Evolutionary conservation across 2,113 vertebrate genomes (phyloP), one percentile per base, ranked within the genome.

Genomic region (Heterocephalus glaber): DNA sequence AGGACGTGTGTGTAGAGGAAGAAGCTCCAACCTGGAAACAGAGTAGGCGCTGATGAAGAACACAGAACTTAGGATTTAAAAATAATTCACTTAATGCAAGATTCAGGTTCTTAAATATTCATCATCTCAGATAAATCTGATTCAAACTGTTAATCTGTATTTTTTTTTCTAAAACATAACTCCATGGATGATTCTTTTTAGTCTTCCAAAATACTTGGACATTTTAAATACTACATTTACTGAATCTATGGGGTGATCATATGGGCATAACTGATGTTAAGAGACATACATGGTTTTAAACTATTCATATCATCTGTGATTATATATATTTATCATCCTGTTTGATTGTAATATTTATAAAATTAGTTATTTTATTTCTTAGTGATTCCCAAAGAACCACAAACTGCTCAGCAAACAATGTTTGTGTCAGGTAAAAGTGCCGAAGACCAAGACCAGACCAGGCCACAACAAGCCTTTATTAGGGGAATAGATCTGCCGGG

Each of bases 371-470:
- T 76, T 6, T 19, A 70, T 66, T 92, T 11, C n/a, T 82, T 76
- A 89, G 24, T 83, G 77, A 95, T 94, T 95, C 41, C n/a, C 24
- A 70, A 72, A 93, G 38, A 90, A 5, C 22, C 22, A 86, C 87
- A 47, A 92, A 84, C n/a, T 54, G 4, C 17, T 90, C n/a, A 92
- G 68, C 16, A 74, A 93, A 66, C 12, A 61, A 61, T 84, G 87
- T 38, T 72, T 66, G n/a, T n/a, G n/a, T n/a, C n/a, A n/a, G n/a
- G n/a, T n/a, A n/a, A n/a, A n/a, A n/a, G n/a, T n/a, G n/a, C n/a
- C n/a, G n/a, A n/a, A n/a, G n/a, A n/a, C n/a, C n/a, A n/a, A n/a
- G n/a, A n/a, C n/a, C n/a, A n/a, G n/a, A n/a, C n/a, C n/a, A n/a
- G n/a, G n/a, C n/a, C n/a, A n/a, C n/a, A n/a, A n/a, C n/a, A n/a